Evolutionary conservation across 2,113 vertebrate genomes (phyloP), one percentile per base, ranked within the genome.

Genomic region (Steatornis caripensis): DNA sequence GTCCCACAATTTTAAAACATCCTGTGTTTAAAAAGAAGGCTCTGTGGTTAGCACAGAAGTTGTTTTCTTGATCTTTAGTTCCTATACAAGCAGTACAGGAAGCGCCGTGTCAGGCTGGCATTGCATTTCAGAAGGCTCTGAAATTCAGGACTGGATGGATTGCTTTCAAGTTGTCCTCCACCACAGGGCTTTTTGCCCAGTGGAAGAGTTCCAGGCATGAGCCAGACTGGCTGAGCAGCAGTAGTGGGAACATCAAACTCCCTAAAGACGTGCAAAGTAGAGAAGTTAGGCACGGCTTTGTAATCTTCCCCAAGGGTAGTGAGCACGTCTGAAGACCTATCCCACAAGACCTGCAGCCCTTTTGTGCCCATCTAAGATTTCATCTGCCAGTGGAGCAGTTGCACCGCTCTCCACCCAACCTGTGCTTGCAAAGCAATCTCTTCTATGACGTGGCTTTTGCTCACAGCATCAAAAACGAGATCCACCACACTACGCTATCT

Each of bases 181-280:
- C 11, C 70, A 39, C 27, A 37, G 21, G 37, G 51, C 9, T 64
- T 92, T 60, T 62, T 55, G 51, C 32, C 34, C 75, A 78, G 46
- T 18, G 36, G 26, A 62, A 39, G 54, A 80, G 43, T 23, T 3
- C 1, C 37, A 83, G 58, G 58, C 88, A 88, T 41, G 32, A 74
- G n/a, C 39, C 3, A 12, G 77, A n/a, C 45, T 5, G 12, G 51
- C 53, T 55, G 39, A 82, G 54, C 36, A 91, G 65, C 64, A 55
- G 43, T 6, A 76, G 49, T 1, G 2, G 54, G 34, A 90, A 76
- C 43, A 46, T 90, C 75, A 46, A 15, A n/a, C 51, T 43, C 58
- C 65, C 32, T 36, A n/a, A 62, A n/a, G 51, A 57, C 0, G 5
- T 16, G 12, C 1, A 2, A 1, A 60, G 75, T 12, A 79, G 45